Evolutionary conservation across 2,797 vertebrate species (phyloP).

Genomic region (Falco novaeseelandiae): DNA sequence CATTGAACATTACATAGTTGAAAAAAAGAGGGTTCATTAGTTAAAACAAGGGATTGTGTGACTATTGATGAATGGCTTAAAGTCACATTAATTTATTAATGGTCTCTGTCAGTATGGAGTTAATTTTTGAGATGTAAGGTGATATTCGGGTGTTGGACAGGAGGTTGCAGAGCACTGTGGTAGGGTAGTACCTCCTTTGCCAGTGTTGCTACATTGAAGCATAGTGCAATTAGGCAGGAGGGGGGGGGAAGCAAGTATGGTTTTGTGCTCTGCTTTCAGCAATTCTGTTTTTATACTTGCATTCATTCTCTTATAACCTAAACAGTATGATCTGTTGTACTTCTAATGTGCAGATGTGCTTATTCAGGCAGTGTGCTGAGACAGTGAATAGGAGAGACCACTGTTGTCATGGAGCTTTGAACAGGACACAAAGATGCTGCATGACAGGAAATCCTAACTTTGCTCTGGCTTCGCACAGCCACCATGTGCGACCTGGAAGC

Average conservation of each 20-base stretch:
- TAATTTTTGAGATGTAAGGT: background rate
- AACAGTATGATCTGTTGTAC: background rate
- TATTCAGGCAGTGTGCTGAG: background rate
- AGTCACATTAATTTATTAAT: background rate
- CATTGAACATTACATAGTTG: background rate
- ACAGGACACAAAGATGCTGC: background rate
- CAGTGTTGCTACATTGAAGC: background rate
- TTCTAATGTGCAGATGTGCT: background rate
- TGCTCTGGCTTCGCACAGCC: background rate
- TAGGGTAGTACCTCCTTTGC: background rate
- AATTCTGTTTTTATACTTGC: background rate
- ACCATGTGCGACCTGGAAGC: background rate
- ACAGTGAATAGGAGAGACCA: background rate
- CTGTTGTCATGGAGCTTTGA: background rate
- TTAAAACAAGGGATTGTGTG: slow-evolving; percentile 59
- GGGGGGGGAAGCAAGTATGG: background rate
- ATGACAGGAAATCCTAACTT: background rate
- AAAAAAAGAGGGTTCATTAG: slow-evolving; percentile 66
- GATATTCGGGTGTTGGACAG: background rate
- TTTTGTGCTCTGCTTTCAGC: background rate
- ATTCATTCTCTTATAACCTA: background rate
- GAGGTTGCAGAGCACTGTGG: background rate
- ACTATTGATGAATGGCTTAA: slow-evolving; percentile 53
- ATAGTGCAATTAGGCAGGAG: background rate
- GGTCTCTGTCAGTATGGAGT: background rate